These are phyloP conservation scores for Anas platyrhynchos DNA, from an alignment of 2,113 vertebrate species.

Conservation along the genomic window DNA sequence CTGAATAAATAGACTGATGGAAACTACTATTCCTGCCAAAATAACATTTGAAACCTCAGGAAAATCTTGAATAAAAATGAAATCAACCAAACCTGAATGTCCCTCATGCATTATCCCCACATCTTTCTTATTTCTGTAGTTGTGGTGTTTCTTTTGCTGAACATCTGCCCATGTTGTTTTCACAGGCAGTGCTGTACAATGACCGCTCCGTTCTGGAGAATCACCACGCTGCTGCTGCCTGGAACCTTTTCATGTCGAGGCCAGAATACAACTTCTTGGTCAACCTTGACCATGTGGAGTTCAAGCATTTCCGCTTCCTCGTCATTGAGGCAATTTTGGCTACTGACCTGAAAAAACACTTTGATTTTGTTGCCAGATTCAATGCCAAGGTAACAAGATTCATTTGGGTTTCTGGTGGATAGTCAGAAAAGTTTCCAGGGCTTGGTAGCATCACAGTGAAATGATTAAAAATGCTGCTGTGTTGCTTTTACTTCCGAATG, in stretches of 20 bases:
- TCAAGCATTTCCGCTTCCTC: conserved; percentile 97
- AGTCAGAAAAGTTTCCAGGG: not conserved
- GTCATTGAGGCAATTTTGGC: conserved; percentile 98
- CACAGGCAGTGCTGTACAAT: conserved; percentile 94
- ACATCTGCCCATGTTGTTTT: not conserved
- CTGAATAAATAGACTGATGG: not conserved
- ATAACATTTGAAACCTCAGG: not conserved
- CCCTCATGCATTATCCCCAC: not conserved
- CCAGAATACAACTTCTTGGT: conserved; percentile 95
- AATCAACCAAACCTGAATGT: not conserved
- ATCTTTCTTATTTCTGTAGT: not conserved
- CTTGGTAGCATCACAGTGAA: not conserved
- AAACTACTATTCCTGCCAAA: not conserved
- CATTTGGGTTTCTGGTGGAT: not conserved
- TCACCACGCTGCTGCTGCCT: conserved; percentile 95
- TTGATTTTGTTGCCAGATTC: conserved; percentile 96
- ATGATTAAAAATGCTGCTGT: not conserved
- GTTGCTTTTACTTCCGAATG: not conserved
- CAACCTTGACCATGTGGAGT: conserved; percentile 94
- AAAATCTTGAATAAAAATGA: not conserved
- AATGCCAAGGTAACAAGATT: conserved; percentile 90
- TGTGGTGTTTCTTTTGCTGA: not conserved
- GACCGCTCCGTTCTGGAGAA: conserved; percentile 98
- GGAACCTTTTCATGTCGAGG: conserved; percentile 96
- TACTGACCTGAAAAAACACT: conserved; percentile 98